Percentiles rank a stretch among this genome's conserved stretches.
Evolutionary conservation across 1,140 invertebrate genomes (phyloP).

Genomic region (Planococcus citri): DNA sequence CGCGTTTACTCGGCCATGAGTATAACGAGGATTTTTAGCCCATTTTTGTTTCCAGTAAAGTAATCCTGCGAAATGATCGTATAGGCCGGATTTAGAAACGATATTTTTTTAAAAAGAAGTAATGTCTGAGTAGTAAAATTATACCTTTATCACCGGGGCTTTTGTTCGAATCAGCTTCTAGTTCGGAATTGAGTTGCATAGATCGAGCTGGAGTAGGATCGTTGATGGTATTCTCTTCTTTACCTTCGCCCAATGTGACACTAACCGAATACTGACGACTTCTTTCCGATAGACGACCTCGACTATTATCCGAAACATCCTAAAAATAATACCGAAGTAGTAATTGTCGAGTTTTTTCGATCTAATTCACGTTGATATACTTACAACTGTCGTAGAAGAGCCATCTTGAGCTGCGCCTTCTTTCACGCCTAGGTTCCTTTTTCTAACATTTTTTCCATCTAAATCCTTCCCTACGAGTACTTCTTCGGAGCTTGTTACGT

Average conservation of each 20-base stretch:
- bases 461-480: background rate
- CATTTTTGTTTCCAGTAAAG: conserved; percentile 9
- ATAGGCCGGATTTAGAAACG: too few species aligned
- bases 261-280: conserved; percentile 7
- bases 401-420: background rate
- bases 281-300: background rate
- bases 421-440: background rate
- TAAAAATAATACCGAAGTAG: background rate
- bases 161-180: conserved; percentile 4
- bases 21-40: background rate
- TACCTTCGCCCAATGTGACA: background rate
- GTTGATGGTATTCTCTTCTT: background rate
- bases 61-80: background rate
- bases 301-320: background rate
- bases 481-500: background rate
- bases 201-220: conserved; percentile 4
- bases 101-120: background rate
- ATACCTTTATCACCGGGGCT: background rate
- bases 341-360: background rate
- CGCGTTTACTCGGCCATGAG: background rate
- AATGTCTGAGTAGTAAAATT: background rate
- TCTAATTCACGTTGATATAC: background rate
- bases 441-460: background rate
- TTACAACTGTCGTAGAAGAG: background rate
- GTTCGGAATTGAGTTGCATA: background rate